These are phyloP conservation scores for Pituophis catenifer DNA, from an alignment of 2,113 vertebrate genomes.

Conservation along the genomic window DNA sequence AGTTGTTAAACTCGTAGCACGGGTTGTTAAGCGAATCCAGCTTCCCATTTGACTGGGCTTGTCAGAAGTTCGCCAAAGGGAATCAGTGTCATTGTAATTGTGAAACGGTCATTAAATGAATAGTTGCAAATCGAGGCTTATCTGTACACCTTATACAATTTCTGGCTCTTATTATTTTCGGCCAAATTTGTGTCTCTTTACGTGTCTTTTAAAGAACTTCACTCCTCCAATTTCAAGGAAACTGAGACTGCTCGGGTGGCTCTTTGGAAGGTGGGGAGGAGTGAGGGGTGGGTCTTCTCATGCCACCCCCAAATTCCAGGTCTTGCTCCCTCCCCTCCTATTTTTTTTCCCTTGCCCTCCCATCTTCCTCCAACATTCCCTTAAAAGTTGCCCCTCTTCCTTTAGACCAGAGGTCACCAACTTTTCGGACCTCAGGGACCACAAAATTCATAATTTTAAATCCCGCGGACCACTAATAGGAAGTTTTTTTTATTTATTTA, in stretches of 20 bases:
- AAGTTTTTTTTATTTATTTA: too few species aligned
- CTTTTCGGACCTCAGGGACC: too few species aligned
- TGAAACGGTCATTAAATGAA: not conserved
- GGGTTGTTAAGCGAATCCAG: not conserved
- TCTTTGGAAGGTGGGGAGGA: not conserved
- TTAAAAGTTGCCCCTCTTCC: not conserved
- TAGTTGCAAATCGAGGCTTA: not conserved
- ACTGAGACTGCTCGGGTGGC: not conserved
- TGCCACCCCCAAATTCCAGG: not conserved
- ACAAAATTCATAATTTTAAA: too few species aligned
- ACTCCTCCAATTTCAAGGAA: not conserved
- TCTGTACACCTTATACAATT: too few species aligned
- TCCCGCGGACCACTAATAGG: too few species aligned
- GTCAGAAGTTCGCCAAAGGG: not conserved
- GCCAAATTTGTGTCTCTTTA: not conserved
- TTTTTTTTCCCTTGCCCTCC: too few species aligned
- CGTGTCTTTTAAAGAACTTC: not conserved
- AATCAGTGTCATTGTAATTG: not conserved
- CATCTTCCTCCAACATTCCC: not conserved
- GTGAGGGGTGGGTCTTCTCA: not conserved
- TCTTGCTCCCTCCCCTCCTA: not conserved
- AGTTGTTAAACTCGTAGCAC: not conserved
- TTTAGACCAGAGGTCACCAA: not conserved
- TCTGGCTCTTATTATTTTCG: not conserved
- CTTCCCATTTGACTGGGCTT: not conserved